Percentiles rank a stretch among this genome's conserved stretches.
phyloP scores from a whole-genome alignment of 2,888 invertebrate genomes.

The Oxystoma pomonae region DNA sequence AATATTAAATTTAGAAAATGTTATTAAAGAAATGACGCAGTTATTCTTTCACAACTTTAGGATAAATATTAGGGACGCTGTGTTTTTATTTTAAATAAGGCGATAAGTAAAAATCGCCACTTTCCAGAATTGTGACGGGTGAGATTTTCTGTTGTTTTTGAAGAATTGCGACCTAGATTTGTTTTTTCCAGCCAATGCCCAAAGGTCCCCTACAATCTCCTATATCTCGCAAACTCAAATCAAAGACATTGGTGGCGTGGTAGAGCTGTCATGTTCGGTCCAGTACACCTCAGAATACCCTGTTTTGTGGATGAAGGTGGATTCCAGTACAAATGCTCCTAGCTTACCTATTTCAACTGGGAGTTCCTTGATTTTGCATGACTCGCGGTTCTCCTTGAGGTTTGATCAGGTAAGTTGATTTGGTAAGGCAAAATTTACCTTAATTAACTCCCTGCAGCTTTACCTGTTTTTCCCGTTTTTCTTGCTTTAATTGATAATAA shows the following conservation, averaged over 20 bases:
- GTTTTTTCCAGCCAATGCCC: conserved; percentile 44
- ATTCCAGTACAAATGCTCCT: conserved; percentile 56
- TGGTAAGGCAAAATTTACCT: neutral
- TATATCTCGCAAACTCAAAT: conserved; percentile 91
- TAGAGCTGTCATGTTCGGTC: conserved; percentile 83
- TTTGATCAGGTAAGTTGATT: conserved; percentile 60
- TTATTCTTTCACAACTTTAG: too few relatives aligned
- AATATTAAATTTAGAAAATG: too few relatives aligned
- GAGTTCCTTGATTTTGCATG: conserved; percentile 79
- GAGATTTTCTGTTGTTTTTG: too few relatives aligned
- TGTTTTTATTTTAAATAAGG: too few relatives aligned
- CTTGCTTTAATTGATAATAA: too few relatives aligned
- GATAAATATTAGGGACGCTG: too few relatives aligned
- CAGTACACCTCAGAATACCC: conserved; percentile 86
- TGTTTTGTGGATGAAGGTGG: conserved; percentile 73
- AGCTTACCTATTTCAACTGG: conserved; percentile 80
- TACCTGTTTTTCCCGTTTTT: too few relatives aligned
- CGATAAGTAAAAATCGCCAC: too few relatives aligned
- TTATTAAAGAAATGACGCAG: too few relatives aligned
- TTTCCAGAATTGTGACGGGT: too few relatives aligned
- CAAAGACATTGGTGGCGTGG: conserved; percentile 85
- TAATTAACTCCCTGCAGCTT: neutral
- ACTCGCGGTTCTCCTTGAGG: conserved; percentile 77
- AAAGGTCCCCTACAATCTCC: conserved; percentile 84
- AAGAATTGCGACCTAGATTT: too few relatives aligned